Percentiles rank a stretch among this genome's conserved stretches.
These are phyloP conservation scores for Amaurobius ferox DNA, from an alignment of 2,888 invertebrate genomes.

Conservation along the genomic window DNA sequence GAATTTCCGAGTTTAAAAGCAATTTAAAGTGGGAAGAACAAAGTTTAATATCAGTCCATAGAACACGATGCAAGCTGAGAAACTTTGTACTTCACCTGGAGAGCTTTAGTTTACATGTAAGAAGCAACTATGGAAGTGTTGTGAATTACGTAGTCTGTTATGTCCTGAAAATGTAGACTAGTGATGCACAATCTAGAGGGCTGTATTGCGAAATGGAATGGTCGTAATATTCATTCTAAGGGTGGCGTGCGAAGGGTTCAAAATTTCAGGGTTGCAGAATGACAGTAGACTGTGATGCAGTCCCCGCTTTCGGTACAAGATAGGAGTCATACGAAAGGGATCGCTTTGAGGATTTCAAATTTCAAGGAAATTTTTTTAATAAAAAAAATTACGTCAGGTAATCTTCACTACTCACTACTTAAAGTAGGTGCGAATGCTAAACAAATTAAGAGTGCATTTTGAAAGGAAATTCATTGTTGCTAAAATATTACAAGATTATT, in stretches of 20 bases:
- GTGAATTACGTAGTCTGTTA: constrained; percentile 42
- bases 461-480: too few relatives aligned
- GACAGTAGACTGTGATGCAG: background rate
- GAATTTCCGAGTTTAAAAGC: constrained; percentile 37
- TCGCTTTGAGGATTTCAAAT: too few relatives aligned
- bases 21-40: constrained; percentile 66
- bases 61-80: constrained; percentile 20
- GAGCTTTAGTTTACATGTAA: constrained; percentile 44
- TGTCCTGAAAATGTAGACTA: constrained; percentile 62
- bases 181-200: constrained; percentile 61
- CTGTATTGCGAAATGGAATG: background rate
- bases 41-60: constrained; percentile 63
- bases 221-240: background rate
- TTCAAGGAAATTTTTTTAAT: too few relatives aligned
- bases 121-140: constrained; percentile 22
- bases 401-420: too few relatives aligned
- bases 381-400: too few relatives aligned
- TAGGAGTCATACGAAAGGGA: background rate
- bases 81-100: constrained; percentile 24
- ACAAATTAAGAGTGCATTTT: too few relatives aligned
- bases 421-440: too few relatives aligned
- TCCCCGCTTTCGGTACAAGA: background rate
- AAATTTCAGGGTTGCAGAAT: background rate
- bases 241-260: constrained; percentile 3
- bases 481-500: too few relatives aligned